Evolutionary conservation across 2,113 vertebrate genomes (phyloP), one percentile per base, ranked within the genome.

Genomic region (Nothobranchius kuhntae): DNA sequence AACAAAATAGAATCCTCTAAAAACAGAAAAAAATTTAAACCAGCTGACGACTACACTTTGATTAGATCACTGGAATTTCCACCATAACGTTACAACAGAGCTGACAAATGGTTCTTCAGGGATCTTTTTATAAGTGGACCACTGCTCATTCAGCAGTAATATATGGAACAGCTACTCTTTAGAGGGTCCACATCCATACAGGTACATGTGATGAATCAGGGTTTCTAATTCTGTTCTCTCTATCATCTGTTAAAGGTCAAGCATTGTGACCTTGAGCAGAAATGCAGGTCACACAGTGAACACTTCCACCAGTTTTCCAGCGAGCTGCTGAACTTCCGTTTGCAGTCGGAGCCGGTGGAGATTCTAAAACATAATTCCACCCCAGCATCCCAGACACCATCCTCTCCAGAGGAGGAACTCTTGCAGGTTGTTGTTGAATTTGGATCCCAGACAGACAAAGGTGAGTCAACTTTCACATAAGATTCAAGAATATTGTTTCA

Each of bases 221-320:
- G 24, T 35, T 9, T 12, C 47, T 30, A 7, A 48, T 14, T 17
- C 13, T 54, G 44, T 36, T 77, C 42, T 59, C 53, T 53, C n/a
- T 4, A 36, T 47, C 38, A 7, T 65, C 26, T 75, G 35, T 81
- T 44, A 21, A 87, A 98, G 96, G 93, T 94, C 89, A 97, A 95
- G 84, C 95, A 97, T 65, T 90, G 89, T 21, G 94, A 96, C 92
- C 92, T 98, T 80, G 96, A 97, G 87, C 93, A 94, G 90, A 95
- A 94, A 94, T 98, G 97, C 81, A 92, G 92, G 78, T 90, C 85
- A 1, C 95, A 97, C 92, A 95, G 94, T 81, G 95, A 97, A 67
- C 95, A 95, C 67, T 96, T 95, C 91, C 89, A 93, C 81, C 93
- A 94, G 82, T 89, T 97, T 83, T 95, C 95, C 3, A 90, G 92